A percentile compares a stretch with the other conserved stretches of the same genome.
These are phyloP conservation scores for Clepsis dumicolana DNA, from an alignment of 2,888 invertebrate species.

Conservation along the genomic window DNA sequence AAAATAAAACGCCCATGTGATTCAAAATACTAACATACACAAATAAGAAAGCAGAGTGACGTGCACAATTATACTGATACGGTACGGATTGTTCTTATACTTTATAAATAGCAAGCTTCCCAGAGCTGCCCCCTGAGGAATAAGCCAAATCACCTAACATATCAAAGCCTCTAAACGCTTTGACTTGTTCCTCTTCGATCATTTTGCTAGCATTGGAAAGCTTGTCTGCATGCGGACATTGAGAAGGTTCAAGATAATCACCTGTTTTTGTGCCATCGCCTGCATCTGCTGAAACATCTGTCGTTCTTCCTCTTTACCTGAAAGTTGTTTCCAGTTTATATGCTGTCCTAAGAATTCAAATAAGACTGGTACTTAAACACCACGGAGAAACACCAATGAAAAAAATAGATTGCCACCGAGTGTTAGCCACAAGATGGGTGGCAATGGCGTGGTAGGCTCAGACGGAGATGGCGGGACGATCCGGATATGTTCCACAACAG, in stretches of 20 bases:
- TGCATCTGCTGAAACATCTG: conserved; percentile 99
- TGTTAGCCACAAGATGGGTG: too few relatives aligned
- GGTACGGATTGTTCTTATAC: conserved; percentile 61
- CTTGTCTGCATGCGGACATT: conserved; percentile 60
- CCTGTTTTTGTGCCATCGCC: conserved; percentile 98
- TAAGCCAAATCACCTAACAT: not conserved
- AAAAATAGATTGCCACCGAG: not conserved
- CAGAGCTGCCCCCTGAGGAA: conserved; percentile 28
- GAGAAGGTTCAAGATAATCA: conserved; percentile 73
- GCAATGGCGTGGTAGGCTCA: too few relatives aligned
- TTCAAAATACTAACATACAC: conserved; percentile 67
- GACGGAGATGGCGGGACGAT: too few relatives aligned
- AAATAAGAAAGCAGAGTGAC: conserved; percentile 77
- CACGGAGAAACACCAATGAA: not conserved
- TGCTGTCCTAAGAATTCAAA: conserved; percentile 34
- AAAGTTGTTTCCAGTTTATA: conserved; percentile 58
- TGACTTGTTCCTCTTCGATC: conserved; percentile 8
- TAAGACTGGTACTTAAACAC: not conserved
- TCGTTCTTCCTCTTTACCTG: conserved; percentile 98
- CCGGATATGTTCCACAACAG: too few relatives aligned
- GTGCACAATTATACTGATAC: conserved; percentile 71
- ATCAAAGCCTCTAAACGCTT: too few relatives aligned
- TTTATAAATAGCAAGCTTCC: conserved; percentile 62
- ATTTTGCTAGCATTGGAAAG: conserved; percentile 39
- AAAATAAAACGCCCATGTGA: conserved; percentile 85